Evolutionary conservation across 2,113 vertebrate genomes (phyloP).

Genomic region (Corydoras maculifer): DNA sequence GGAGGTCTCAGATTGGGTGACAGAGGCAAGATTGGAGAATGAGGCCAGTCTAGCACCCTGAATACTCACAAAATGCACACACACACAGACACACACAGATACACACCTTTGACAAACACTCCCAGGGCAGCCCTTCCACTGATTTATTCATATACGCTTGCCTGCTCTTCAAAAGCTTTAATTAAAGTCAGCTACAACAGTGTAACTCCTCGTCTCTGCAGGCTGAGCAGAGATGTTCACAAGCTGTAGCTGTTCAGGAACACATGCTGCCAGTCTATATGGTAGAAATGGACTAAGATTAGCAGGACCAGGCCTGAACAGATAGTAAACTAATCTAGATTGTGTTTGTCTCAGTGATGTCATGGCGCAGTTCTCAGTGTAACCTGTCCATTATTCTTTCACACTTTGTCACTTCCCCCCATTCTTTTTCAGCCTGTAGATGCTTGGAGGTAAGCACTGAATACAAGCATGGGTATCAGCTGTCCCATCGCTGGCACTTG

Average conservation of each 20-base stretch:
- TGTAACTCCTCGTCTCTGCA: slow-evolving; percentile 32
- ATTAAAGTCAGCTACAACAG: slow-evolving; percentile 41
- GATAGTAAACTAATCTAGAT: slow-evolving; percentile 27
- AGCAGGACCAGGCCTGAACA: slow-evolving; percentile 5
- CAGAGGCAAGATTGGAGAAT: slow-evolving; percentile 38
- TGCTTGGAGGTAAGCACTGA: slow-evolving; percentile 4
- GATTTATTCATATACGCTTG: slow-evolving; percentile 43
- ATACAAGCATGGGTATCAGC: slow-evolving; percentile 30
- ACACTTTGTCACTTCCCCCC: neutral
- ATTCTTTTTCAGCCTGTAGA: slow-evolving; percentile 8
- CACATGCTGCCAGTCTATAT: neutral
- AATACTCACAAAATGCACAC: slow-evolving; percentile 4
- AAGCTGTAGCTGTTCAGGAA: neutral
- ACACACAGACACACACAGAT: slow-evolving; percentile 26
- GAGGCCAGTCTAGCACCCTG: slow-evolving; percentile 28
- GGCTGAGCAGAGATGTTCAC: slow-evolving; percentile 38
- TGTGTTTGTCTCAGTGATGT: slow-evolving; percentile 28
- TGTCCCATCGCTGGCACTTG: slow-evolving; percentile 40
- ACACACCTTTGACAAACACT: slow-evolving; percentile 36
- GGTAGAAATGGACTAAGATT: slow-evolving; percentile 3
- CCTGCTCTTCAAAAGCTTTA: slow-evolving; percentile 48
- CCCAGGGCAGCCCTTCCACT: slow-evolving; percentile 37
- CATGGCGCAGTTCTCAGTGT: neutral
- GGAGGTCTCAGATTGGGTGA: slow-evolving; percentile 36
- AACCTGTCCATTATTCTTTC: slow-evolving; percentile 20